These are phyloP conservation scores for Oryzaephilus surinamensis DNA, from an alignment of 1,140 invertebrate genomes.

Conservation along the genomic window DNA sequence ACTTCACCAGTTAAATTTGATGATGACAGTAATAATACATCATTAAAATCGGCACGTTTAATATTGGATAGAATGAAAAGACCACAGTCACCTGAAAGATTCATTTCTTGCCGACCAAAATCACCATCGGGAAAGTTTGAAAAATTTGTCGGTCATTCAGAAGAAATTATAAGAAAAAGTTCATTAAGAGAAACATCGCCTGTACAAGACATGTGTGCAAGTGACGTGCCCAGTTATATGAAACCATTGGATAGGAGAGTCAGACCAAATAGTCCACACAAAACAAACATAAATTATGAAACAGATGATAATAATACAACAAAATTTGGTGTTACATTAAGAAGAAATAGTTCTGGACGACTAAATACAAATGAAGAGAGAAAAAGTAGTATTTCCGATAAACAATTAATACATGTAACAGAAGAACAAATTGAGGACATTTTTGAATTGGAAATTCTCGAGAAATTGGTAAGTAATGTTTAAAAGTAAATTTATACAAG, in stretches of 20 bases:
- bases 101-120: constrained; percentile 15
- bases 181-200: constrained; percentile 13
- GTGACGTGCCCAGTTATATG: constrained; percentile 32
- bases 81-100: background rate
- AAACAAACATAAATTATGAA: constrained; percentile 3
- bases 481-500: background rate
- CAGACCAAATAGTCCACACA: constrained; percentile 25
- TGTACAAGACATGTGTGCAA: background rate
- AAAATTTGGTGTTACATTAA: constrained; percentile 53
- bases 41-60: background rate
- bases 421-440: constrained; percentile 56
- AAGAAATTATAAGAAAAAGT: constrained; percentile 5
- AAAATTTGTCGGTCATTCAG: too few species aligned
- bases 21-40: too few species aligned
- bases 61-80: background rate
- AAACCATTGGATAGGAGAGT: constrained; percentile 28
- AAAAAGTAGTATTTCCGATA: constrained; percentile 31
- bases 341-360: constrained; percentile 40
- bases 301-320: constrained; percentile 33
- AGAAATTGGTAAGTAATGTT: constrained; percentile 47
- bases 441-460: constrained; percentile 53
- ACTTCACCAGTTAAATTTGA: too few species aligned
- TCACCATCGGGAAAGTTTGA: constrained; percentile 11
- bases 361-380: background rate
- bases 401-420: constrained; percentile 19